A percentile compares a stretch with the other conserved stretches of the same genome.
Evolutionary conservation across 2,797 vertebrate genomes (phyloP).

Genomic region (Geotrypetes seraphini): DNA sequence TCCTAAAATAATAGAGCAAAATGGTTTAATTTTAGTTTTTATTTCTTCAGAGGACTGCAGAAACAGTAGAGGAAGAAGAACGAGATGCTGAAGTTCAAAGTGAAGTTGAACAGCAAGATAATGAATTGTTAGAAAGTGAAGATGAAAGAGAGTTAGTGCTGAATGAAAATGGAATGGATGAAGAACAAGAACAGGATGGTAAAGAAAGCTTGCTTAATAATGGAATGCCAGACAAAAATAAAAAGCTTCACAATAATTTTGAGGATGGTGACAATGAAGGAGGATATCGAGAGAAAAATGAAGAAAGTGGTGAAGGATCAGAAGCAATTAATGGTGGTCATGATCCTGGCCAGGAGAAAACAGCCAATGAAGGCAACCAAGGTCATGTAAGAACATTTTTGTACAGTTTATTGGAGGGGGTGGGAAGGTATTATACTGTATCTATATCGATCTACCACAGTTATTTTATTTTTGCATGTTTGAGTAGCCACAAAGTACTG

Average conservation of each 20-base stretch:
- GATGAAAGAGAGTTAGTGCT: background rate
- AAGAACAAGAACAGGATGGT: background rate
- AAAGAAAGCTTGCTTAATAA: conserved; percentile 6
- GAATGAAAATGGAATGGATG: background rate
- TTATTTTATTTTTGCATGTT: no score
- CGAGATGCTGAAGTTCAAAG: conserved; percentile 9
- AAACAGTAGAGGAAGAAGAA: conserved; percentile 64
- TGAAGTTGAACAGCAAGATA: no score
- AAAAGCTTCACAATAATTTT: conserved; percentile 6
- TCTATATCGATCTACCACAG: no score
- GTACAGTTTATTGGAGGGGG: no score
- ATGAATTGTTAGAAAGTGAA: conserved; percentile 10
- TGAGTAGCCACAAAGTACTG: no score
- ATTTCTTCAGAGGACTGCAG: conserved; percentile 51
- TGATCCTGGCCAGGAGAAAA: conserved; percentile 4
- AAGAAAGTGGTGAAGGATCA: conserved; percentile 33
- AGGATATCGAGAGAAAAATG: conserved; percentile 12
- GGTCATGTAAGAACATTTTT: conserved; percentile 44
- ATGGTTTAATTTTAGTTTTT: conserved; percentile 5
- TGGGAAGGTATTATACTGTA: no score
- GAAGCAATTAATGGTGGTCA: conserved; percentile 10
- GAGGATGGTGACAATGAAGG: conserved; percentile 4
- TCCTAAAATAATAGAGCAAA: conserved; percentile 2
- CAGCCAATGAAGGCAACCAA: conserved; percentile 21
- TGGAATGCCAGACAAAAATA: conserved; percentile 1